Conservation (phyloP, 2,888 invertebrate species). For the Lithophane semibrunnea region DNA sequence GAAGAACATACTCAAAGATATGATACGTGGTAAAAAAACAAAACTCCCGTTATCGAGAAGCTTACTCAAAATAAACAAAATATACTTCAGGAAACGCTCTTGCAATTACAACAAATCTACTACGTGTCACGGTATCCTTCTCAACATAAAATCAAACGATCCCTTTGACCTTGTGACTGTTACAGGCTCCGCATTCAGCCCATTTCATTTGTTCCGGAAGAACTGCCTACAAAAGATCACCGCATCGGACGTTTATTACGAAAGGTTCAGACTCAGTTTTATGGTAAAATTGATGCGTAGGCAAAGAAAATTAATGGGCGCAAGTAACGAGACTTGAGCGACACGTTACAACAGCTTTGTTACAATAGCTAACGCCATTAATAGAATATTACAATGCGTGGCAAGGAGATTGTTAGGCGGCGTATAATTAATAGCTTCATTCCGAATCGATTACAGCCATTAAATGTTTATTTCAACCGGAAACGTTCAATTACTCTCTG, state of each 20-base stretch:
- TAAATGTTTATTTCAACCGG: slow-evolving; percentile 54
- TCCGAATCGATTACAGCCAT: slow-evolving; percentile 52
- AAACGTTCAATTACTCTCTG: slow-evolving; percentile 51
- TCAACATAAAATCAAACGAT: slow-evolving; percentile 63
- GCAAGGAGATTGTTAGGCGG: slow-evolving; percentile 52
- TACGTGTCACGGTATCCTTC: slow-evolving; percentile 49
- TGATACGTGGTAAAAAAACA: background rate
- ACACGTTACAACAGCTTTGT: slow-evolving; percentile 49
- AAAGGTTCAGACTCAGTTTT: slow-evolving; percentile 62
- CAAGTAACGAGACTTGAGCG: slow-evolving; percentile 61
- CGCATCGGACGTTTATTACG: slow-evolving; percentile 65
- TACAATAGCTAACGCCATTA: slow-evolving; percentile 48
- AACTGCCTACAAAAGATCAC: slow-evolving; percentile 66
- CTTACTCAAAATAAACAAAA: slow-evolving; percentile 41
- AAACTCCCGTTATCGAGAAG: slow-evolving; percentile 8
- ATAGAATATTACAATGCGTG: slow-evolving; percentile 49
- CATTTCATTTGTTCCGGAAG: slow-evolving; percentile 62
- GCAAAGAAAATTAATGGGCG: slow-evolving; percentile 66
- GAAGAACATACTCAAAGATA: background rate
- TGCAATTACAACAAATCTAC: slow-evolving; percentile 50
- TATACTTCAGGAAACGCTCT: slow-evolving; percentile 31
- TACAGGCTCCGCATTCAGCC: slow-evolving; percentile 50
- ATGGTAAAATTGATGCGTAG: slow-evolving; percentile 70
- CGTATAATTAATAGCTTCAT: slow-evolving; percentile 63
- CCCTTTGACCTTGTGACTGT: slow-evolving; percentile 61